Evolutionary conservation across 2,113 vertebrate genomes (phyloP), one percentile per base, ranked within the genome.

Genomic region (Microtus montanus): DNA sequence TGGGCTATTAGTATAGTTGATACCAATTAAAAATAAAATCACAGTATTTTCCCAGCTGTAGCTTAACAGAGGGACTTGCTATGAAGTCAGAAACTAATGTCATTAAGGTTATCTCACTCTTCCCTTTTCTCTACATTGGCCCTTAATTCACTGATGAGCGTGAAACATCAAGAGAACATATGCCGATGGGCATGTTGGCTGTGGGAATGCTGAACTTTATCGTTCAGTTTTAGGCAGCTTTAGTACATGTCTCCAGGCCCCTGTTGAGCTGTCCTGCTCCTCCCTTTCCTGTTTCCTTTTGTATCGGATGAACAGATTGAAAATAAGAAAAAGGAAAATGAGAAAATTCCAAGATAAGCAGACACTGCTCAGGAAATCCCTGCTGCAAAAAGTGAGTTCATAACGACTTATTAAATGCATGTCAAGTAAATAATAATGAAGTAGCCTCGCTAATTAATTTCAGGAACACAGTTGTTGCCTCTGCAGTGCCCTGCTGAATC

Each of bases 1-100:
- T 97, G 92, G 83, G 13, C 97, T 98, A 98, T 98, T 97, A 97
- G 92, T 92, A 90, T 64, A 44, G 77, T 97, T 98, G 95, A 73
- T 96, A 98, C 93, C 96, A 91, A 92, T 44, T 90, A 12, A 30
- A 49, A 94, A 63, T 91, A 92, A 96, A 97, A 96, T 0, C 0
- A 58, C 95, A 96, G 97, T 86, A 96, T n/a, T 94, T 97, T 95
- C 66, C 74, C 96, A 94, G 89, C 49, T 97, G 96, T 97, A 86
- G 96, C 28, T 94, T 70, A 95, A 92, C 58, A 97, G 97, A 85
- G 95, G 86, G 63, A 89, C n/a, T 97, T 97, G 91, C 75, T 92
- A 54, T 79, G 68, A 96, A 96, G 92, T 38, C 61, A 83, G 92
- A 97, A 97, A 97, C 94, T 89, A 96, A 83, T 79, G 47, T 61